Percentiles rank a stretch among this genome's conserved stretches.
Conservation (phyloP, 2,797 vertebrate species). For the Pampus argenteus region DNA sequence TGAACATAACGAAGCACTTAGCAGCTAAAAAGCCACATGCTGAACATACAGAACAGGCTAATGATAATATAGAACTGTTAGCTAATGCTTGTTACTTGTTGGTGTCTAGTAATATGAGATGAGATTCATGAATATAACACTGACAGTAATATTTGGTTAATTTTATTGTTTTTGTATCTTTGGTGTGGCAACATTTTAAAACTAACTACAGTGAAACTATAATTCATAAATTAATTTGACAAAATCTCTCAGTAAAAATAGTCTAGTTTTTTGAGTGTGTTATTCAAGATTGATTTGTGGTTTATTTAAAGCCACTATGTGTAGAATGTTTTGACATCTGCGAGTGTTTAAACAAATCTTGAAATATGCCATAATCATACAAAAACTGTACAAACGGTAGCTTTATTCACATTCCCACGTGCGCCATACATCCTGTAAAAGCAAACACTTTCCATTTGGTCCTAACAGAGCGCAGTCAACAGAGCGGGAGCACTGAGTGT, state of each 20-base stretch:
- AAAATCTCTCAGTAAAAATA: neutral
- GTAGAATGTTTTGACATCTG: neutral
- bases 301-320: too few species aligned
- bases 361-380: neutral
- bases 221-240: neutral
- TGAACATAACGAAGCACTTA: neutral
- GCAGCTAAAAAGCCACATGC: neutral
- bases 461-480: constrained; percentile 43
- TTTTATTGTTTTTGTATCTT: neutral
- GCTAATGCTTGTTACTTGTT: too few species aligned
- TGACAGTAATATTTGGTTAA: neutral
- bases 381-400: neutral
- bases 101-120: too few species aligned
- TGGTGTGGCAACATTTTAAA: neutral
- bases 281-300: too few species aligned
- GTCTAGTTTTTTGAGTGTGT: neutral
- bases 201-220: neutral
- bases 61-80: too few species aligned
- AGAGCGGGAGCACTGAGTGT: constrained; percentile 22
- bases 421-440: neutral
- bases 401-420: neutral
- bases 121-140: too few species aligned
- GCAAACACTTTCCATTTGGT: constrained; percentile 18
- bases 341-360: neutral
- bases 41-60: too few species aligned